Conservation (phyloP, 1,140 invertebrate species). For the Drosophila seguyi region DNA sequence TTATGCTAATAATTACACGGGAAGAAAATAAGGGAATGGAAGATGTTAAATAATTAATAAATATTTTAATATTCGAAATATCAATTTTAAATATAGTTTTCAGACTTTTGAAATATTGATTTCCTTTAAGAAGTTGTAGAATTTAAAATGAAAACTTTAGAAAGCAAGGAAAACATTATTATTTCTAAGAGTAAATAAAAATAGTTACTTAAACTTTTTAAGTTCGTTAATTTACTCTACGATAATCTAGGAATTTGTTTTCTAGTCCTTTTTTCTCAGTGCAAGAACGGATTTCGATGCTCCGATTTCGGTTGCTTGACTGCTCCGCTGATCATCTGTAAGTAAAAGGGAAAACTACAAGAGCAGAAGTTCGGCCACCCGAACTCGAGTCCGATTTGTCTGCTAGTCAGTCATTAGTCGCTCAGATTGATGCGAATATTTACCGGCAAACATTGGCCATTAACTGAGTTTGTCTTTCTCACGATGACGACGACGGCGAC, state of each 20-base stretch:
- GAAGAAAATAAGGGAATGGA: not conserved
- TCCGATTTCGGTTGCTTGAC: conserved; percentile 45
- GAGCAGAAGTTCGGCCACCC: conserved; percentile 6
- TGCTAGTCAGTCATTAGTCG: conserved; percentile 44
- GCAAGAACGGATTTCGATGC: conserved; percentile 56
- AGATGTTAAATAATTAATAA: not conserved
- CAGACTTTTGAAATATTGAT: not conserved
- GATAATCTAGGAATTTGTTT: not conserved
- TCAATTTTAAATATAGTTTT: not conserved
- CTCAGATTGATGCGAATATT: conserved; percentile 49
- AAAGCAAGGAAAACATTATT: not conserved
- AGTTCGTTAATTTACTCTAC: not conserved
- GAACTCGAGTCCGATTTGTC: conserved; percentile 35
- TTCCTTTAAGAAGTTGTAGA: not conserved
- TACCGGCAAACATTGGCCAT: conserved; percentile 41
- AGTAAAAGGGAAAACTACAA: conserved; percentile 65
- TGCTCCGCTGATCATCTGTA: conserved; percentile 16
- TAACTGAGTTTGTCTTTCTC: conserved; percentile 67
- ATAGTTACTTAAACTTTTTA: not conserved
- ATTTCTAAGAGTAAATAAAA: not conserved
- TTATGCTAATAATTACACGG: conserved; percentile 55
- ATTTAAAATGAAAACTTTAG: not conserved
- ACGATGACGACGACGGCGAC: conserved; percentile 24
- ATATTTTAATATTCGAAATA: not conserved
- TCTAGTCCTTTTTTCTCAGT: not conserved